phyloP scores from a whole-genome alignment of 1,140 invertebrate species.

The Leptopilina clavipes region DNA sequence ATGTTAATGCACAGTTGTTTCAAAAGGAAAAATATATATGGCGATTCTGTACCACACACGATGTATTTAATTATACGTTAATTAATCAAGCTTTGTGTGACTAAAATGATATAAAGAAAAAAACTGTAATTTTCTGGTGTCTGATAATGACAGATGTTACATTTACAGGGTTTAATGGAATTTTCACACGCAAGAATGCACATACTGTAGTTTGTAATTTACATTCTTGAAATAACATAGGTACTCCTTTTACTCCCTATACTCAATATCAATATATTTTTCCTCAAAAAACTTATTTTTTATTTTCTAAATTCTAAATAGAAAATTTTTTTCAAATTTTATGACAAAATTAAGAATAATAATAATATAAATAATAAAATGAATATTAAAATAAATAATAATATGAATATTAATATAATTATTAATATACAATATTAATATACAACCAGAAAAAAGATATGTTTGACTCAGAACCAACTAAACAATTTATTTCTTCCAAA shows the following conservation, averaged over 20 bases:
- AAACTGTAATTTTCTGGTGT: conserved; percentile 10
- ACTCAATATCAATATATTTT: not conserved
- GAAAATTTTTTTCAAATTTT: too few relatives aligned
- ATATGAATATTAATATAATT: too few relatives aligned
- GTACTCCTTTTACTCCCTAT: not conserved
- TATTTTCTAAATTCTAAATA: too few relatives aligned
- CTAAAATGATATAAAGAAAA: not conserved
- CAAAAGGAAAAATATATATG: not conserved
- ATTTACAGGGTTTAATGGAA: conserved; percentile 28
- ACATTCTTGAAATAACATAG: conserved; percentile 14
- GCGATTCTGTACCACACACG: not conserved
- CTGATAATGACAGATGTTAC: conserved; percentile 26
- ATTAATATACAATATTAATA: too few relatives aligned
- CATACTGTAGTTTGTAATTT: conserved; percentile 30
- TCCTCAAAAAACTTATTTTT: not conserved
- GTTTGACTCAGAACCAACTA: too few relatives aligned
- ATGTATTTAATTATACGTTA: not conserved
- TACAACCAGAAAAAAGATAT: too few relatives aligned
- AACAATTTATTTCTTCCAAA: too few relatives aligned
- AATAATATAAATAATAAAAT: too few relatives aligned
- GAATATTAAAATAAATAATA: too few relatives aligned
- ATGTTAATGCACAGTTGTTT: not conserved
- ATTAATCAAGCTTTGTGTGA: conserved; percentile 11
- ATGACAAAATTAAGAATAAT: too few relatives aligned
- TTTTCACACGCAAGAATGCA: conserved; percentile 35